Base-by-base conservation (phyloP, 2,113 vertebrate genomes). In the Nanorana parkeri region DNA sequence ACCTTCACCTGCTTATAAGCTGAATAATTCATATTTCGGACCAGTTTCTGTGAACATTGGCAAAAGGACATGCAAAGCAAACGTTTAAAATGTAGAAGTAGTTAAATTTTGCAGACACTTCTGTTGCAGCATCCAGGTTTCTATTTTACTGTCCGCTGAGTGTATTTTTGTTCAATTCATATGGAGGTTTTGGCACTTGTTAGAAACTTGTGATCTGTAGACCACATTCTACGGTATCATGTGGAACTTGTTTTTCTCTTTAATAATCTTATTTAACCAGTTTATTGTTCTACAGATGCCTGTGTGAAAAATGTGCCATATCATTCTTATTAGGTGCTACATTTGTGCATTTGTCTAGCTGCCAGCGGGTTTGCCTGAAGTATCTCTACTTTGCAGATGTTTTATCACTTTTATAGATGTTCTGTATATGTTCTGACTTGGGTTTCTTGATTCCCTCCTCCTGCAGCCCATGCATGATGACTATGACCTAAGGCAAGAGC, bases 381-480 rank as follows among this genome's bases (percentile, higher is more conserved):
- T 73, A 23, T 24, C 24, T 71, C 20, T 71, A 36, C 54, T 21
- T n/a, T 60, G 28, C 17, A 10, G n/a, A 55, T 36, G 21, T 26
- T 61, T 21, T 36, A 23, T n/a, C n/a, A 8, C 10, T 64, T 20
- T 23, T 24, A 41, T 26, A 41, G 19, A 7, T 64, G 17, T 68
- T 56, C 20, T 54, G 19, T 4, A 19, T n/a, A n/a, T n/a, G n/a
- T n/a, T 66, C 3, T 24, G 10, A 24, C 3, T 20, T 26, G 71
- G 28, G 21, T 16, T 77, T 85, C 74, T 26, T 87, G 51, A 81
- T 83, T 17, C 41, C 85, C 24, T 84, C 65, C 68, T 85, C 56
- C 51, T 32, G 0, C 87, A 99, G 98, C 97, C 97, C 4, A 99
- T 99, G 98, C 98, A 99, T 72, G 97, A 99, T 87, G 97, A 99